A percentile compares a stretch with the other conserved stretches of the same genome.
These are phyloP conservation scores for Hyles vespertilio DNA, from an alignment of 1,140 invertebrate genomes.

Conservation along the genomic window DNA sequence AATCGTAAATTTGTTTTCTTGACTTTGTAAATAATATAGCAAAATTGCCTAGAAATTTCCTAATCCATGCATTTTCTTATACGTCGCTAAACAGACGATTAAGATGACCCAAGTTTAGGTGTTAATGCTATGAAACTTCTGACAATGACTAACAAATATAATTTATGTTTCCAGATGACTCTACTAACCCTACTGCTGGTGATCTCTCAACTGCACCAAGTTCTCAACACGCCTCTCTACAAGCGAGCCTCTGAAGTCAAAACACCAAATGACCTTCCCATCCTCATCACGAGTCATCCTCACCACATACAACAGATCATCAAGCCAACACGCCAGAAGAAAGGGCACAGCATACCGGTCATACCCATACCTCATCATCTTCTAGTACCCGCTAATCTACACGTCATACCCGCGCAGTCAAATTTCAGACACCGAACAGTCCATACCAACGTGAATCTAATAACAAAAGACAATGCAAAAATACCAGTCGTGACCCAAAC, in stretches of 20 bases:
- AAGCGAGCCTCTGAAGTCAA: constrained; percentile 10
- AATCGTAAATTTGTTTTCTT: no score
- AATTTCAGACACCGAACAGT: constrained; percentile 29
- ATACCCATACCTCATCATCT: constrained; percentile 39
- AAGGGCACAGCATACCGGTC: constrained; percentile 40
- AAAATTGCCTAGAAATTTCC: no score
- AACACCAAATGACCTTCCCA: constrained; percentile 4
- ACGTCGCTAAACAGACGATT: no score
- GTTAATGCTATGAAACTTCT: no score
- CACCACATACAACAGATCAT: constrained; percentile 2
- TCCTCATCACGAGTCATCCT: constrained; percentile 9
- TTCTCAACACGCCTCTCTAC: constrained; percentile 10
- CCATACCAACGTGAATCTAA: constrained; percentile 20
- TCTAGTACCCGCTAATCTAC: constrained; percentile 18
- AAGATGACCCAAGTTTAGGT: no score
- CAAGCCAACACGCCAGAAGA: constrained; percentile 34
- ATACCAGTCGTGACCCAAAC: constrained; percentile 34
- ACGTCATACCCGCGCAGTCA: constrained; percentile 18
- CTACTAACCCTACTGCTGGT: constrained; percentile 19
- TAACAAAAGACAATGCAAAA: constrained; percentile 30
- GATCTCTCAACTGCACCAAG: constrained; percentile 13
- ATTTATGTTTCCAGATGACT: constrained; percentile 22
- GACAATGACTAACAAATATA: not conserved
- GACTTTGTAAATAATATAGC: no score
- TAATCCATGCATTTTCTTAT: no score